A percentile compares a stretch with the other conserved stretches of the same genome.
Conservation (phyloP, 2,888 invertebrate species). For the Volucella inflata region DNA sequence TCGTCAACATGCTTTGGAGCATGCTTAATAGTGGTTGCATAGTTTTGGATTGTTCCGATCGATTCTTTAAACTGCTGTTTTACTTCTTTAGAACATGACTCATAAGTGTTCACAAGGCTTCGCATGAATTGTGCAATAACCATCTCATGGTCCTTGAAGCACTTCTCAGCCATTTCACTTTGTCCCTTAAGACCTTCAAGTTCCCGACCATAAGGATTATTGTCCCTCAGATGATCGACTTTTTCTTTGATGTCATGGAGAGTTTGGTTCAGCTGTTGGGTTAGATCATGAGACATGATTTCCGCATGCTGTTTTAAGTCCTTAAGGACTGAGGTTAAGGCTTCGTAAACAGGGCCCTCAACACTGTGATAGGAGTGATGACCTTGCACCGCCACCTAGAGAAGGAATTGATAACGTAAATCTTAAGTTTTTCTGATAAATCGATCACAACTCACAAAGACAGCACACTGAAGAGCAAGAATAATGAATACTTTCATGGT, state of each 20-base stretch:
- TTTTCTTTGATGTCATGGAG: conserved; percentile 50
- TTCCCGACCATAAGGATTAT: conserved; percentile 38
- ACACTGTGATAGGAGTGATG: conserved; percentile 19
- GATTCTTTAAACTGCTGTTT: conserved; percentile 36
- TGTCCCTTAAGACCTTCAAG: conserved; percentile 42
- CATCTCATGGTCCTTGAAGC: conserved; percentile 61
- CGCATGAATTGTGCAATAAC: conserved; percentile 57
- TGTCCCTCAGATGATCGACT: conserved; percentile 53
- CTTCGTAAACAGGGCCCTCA: conserved; percentile 61
- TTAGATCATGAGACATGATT: conserved; percentile 41
- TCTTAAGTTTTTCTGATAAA: not conserved
- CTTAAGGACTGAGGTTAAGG: conserved; percentile 36
- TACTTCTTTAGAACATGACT: conserved; percentile 53
- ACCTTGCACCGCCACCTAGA: conserved; percentile 44
- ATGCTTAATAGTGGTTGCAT: conserved; percentile 1
- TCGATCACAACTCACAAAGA: conserved; percentile 48
- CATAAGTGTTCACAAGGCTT: conserved; percentile 48
- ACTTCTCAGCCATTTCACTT: conserved; percentile 34
- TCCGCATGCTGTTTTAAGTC: conserved; percentile 44
- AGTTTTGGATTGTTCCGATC: conserved; percentile 22
- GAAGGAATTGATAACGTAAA: not conserved
- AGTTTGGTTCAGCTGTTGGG: conserved; percentile 46
- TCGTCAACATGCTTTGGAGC: conserved; percentile 9
- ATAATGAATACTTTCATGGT: conserved; percentile 51
- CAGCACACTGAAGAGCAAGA: conserved; percentile 23